Conservation (phyloP, 2,888 invertebrate species). For the Pherbina coryleti region DNA sequence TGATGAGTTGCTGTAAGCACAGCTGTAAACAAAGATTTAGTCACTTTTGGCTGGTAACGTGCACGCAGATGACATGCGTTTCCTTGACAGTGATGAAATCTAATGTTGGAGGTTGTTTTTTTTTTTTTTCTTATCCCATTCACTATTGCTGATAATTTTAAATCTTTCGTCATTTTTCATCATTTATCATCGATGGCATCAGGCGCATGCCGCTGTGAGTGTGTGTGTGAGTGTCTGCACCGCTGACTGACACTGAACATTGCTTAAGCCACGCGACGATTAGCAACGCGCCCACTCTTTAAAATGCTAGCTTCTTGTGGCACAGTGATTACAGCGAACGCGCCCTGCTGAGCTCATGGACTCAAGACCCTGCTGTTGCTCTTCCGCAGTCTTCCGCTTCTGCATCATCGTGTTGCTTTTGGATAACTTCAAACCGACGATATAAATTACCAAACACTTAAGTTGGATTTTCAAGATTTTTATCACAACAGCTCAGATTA, state of each 20-base stretch:
- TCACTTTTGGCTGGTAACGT: not conserved
- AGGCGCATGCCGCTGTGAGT: not conserved
- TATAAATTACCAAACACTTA: slow-evolving; percentile 68
- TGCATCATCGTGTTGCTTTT: not conserved
- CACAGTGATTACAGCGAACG: slow-evolving; percentile 16
- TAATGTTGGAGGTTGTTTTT: not conserved
- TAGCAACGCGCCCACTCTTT: slow-evolving; percentile 13
- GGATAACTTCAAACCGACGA: slow-evolving; percentile 48
- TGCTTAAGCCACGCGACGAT: slow-evolving; percentile 43
- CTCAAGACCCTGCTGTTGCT: not conserved
- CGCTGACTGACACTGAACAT: slow-evolving; percentile 64
- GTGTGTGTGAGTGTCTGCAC: slow-evolving; percentile 49
- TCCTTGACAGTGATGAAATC: not conserved
- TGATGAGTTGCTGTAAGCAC: slow-evolving; percentile 22
- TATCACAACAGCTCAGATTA: slow-evolving; percentile 63
- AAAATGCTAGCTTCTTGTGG: not conserved
- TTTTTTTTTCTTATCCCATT: not conserved
- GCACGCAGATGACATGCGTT: slow-evolving; percentile 7
- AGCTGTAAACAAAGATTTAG: not conserved
- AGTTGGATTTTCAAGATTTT: slow-evolving; percentile 68
- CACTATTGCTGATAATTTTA: slow-evolving; percentile 62
- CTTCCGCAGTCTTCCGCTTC: not conserved
- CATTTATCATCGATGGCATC: slow-evolving; percentile 67
- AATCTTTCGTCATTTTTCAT: slow-evolving; percentile 69
- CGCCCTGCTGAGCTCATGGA: not conserved